A percentile compares a stretch with the other conserved stretches of the same genome.
These are phyloP conservation scores for Micronycteris hirsuta DNA, from an alignment of 2,113 vertebrate genomes.

Conservation along the genomic window DNA sequence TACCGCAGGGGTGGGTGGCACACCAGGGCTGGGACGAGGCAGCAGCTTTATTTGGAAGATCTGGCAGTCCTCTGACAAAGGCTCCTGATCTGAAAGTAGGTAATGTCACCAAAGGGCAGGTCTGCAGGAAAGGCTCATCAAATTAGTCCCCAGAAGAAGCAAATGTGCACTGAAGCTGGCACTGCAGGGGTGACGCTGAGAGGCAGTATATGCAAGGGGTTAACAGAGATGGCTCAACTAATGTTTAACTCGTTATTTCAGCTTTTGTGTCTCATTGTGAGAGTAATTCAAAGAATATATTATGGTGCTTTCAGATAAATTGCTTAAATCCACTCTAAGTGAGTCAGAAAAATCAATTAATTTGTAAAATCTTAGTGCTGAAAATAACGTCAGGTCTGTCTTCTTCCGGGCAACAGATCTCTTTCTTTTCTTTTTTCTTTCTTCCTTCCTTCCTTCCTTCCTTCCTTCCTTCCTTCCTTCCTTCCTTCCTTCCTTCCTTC, in stretches of 20 bases:
- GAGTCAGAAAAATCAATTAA: conserved; percentile 81
- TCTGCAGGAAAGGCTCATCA: background rate
- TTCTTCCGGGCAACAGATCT: conserved; percentile 24
- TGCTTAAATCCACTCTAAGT: conserved; percentile 74
- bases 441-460: too few species aligned
- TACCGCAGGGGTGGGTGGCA: background rate
- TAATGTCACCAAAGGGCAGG: background rate
- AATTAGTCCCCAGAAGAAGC: background rate
- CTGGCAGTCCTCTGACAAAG: background rate
- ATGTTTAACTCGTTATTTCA: conserved; percentile 67
- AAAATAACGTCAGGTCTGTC: conserved; percentile 65
- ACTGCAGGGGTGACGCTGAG: background rate
- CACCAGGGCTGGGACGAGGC: background rate
- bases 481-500: too few species aligned
- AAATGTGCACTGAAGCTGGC: background rate
- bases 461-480: too few species aligned
- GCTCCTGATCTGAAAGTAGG: background rate
- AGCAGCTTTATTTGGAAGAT: background rate
- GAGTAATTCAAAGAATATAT: conserved; percentile 74
- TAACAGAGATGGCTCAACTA: conserved; percentile 30
- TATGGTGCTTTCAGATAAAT: conserved; percentile 75
- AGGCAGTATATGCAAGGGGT: conserved; percentile 12
- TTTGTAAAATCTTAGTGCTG: conserved; percentile 68
- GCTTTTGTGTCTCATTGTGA: conserved; percentile 60
- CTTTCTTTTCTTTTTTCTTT: background rate